These are phyloP conservation scores for Camptogramma bilineatum DNA, from an alignment of 2,888 invertebrate genomes.

Conservation along the genomic window DNA sequence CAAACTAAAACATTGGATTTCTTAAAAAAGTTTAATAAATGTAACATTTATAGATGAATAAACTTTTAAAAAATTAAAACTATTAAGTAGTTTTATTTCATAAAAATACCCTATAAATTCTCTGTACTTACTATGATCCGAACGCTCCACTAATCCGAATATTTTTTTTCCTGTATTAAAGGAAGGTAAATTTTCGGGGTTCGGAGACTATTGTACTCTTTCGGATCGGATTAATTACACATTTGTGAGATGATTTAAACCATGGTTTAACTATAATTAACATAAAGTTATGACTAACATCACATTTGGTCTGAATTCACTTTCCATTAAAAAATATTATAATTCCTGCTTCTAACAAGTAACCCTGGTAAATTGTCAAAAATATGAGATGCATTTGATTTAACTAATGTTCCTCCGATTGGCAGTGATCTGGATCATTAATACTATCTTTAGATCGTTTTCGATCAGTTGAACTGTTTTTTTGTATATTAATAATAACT, in stretches of 20 bases:
- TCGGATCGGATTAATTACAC: too few relatives aligned
- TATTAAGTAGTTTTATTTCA: too few relatives aligned
- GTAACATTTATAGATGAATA: too few relatives aligned
- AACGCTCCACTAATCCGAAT: too few relatives aligned
- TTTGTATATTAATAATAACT: not conserved
- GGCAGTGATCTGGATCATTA: not conserved
- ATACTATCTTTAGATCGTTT: not conserved
- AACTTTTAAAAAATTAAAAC: too few relatives aligned
- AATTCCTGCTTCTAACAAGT: constrained; percentile 1
- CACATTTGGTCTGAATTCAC: constrained; percentile 17
- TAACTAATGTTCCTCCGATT: not conserved
- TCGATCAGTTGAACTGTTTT: not conserved
- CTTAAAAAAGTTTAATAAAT: too few relatives aligned
- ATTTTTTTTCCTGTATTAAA: too few relatives aligned
- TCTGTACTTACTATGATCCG: too few relatives aligned
- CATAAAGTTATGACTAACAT: constrained; percentile 7
- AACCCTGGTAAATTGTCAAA: not conserved
- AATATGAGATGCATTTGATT: not conserved
- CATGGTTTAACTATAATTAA: not conserved
- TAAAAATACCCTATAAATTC: too few relatives aligned
- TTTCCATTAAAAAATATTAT: constrained; percentile 9
- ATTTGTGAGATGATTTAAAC: not conserved
- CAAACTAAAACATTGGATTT: too few relatives aligned
- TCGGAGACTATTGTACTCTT: too few relatives aligned
- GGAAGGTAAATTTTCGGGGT: too few relatives aligned